Evolutionary conservation across 1,140 invertebrate genomes (phyloP).

Genomic region (Drosophila ercepeae): DNA sequence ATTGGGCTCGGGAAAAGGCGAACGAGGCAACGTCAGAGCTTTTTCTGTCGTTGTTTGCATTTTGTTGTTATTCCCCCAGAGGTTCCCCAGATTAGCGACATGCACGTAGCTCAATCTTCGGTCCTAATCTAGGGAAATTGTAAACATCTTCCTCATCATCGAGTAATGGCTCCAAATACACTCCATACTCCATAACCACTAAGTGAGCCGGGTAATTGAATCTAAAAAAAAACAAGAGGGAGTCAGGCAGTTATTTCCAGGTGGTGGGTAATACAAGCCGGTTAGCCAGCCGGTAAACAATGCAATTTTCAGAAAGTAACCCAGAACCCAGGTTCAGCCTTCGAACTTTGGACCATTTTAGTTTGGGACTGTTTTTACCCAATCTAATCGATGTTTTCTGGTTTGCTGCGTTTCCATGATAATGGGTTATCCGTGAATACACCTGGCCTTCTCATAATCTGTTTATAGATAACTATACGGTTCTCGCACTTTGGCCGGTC

Average conservation of each 20-base stretch:
- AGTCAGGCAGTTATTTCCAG: not conserved
- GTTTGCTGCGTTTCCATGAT: conserved; percentile 2
- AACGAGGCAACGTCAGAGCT: conserved; percentile 37
- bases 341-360: conserved; percentile 35
- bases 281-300: conserved; percentile 16
- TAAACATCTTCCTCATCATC: conserved; percentile 20
- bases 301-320: conserved; percentile 15
- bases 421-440: conserved; percentile 25
- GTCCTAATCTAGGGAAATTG: conserved; percentile 25
- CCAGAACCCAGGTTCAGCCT: conserved; percentile 21
- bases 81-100: conserved; percentile 32
- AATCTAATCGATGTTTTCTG: conserved; percentile 39
- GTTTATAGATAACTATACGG: conserved; percentile 17
- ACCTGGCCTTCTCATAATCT: conserved; percentile 21
- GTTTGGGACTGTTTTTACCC: not conserved
- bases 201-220: conserved; percentile 27
- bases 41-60: conserved; percentile 33
- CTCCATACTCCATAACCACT: not conserved
- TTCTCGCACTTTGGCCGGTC: conserved; percentile 32
- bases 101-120: conserved; percentile 32
- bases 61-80: conserved; percentile 15
- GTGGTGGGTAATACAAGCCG: not conserved
- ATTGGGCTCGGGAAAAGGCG: conserved; percentile 29
- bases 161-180: not conserved
- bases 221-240: not conserved